Percentiles rank a stretch among this genome's conserved stretches.
Conservation (phyloP, 2,797 vertebrate genomes). For the Meriones psammophilus region DNA sequence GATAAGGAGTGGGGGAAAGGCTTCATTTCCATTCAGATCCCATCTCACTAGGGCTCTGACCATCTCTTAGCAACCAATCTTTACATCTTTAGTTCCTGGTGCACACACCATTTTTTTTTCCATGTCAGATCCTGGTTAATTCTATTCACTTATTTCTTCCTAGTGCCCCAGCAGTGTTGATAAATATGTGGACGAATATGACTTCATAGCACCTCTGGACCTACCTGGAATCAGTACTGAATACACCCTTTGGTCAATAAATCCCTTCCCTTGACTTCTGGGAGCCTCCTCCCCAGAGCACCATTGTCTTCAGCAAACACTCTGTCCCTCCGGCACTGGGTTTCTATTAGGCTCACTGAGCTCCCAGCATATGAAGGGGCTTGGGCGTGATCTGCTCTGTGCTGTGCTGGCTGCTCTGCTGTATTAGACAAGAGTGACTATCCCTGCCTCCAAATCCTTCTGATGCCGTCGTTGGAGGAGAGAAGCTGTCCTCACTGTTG, state of each 20-base stretch:
- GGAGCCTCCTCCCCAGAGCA: background rate
- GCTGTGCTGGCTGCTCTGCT: background rate
- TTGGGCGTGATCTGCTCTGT: too few relatives aligned
- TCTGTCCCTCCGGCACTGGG: too few relatives aligned
- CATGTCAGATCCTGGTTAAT: background rate
- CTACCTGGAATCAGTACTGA: background rate
- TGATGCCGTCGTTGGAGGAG: background rate
- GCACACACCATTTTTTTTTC: background rate
- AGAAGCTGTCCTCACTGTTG: background rate
- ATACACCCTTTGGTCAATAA: background rate
- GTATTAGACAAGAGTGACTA: background rate
- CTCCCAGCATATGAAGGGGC: background rate
- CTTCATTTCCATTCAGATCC: background rate
- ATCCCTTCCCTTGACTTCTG: background rate
- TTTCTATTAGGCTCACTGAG: background rate
- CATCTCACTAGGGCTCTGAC: background rate
- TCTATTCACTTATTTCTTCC: background rate
- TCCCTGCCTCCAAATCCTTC: background rate
- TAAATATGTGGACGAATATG: background rate
- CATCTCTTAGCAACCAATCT: constrained; percentile 2
- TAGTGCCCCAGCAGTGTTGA: background rate
- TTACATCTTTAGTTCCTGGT: background rate
- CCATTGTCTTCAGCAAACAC: background rate
- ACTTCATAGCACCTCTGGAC: background rate
- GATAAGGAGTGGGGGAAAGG: background rate